phyloP scores from a whole-genome alignment of 2,797 vertebrate genomes.

The Karalla daura region DNA sequence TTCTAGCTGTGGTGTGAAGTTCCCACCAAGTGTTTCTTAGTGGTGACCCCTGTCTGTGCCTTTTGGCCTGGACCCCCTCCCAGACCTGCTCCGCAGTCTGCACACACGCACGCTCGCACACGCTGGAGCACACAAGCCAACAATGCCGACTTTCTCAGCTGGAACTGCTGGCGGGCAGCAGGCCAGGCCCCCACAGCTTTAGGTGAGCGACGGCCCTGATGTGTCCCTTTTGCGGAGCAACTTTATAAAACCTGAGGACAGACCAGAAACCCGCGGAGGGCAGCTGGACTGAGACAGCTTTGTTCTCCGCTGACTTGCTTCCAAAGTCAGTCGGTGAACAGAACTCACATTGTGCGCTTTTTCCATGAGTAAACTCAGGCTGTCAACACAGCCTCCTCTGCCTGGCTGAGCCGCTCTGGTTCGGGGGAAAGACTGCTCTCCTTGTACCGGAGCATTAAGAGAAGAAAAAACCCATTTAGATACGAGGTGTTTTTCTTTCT shows the following conservation, averaged over 20 bases:
- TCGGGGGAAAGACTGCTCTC: slow-evolving; percentile 79
- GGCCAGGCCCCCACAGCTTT: slow-evolving; percentile 72
- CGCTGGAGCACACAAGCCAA: slow-evolving; percentile 39
- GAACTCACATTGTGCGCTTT: slow-evolving; percentile 87
- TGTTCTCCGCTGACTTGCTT: slow-evolving; percentile 86
- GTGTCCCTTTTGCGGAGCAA: slow-evolving; percentile 76
- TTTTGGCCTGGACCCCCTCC: slow-evolving; percentile 48
- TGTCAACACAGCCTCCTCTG: slow-evolving; percentile 88
- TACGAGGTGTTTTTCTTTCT: slow-evolving; percentile 79
- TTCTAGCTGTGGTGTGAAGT: slow-evolving; percentile 46
- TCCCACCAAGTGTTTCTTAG: slow-evolving; percentile 45
- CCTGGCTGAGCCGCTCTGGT: slow-evolving; percentile 72
- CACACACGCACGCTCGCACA: slow-evolving; percentile 41
- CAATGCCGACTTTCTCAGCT: slow-evolving; percentile 67
- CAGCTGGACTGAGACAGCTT: slow-evolving; percentile 87
- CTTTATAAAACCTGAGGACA: slow-evolving; percentile 83
- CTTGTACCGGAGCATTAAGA: slow-evolving; percentile 71
- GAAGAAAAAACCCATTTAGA: slow-evolving; percentile 73
- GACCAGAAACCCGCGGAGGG: slow-evolving; percentile 78
- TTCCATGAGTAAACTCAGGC: slow-evolving; percentile 88
- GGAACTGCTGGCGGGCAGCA: slow-evolving; percentile 63
- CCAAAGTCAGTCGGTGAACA: slow-evolving; percentile 87
- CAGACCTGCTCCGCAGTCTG: slow-evolving; percentile 29
- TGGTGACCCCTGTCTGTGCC: slow-evolving; percentile 50
- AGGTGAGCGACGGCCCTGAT: slow-evolving; percentile 70